Base-by-base conservation (phyloP, 2,888 invertebrate genomes). In the Lumbricus terrestris region DNA sequence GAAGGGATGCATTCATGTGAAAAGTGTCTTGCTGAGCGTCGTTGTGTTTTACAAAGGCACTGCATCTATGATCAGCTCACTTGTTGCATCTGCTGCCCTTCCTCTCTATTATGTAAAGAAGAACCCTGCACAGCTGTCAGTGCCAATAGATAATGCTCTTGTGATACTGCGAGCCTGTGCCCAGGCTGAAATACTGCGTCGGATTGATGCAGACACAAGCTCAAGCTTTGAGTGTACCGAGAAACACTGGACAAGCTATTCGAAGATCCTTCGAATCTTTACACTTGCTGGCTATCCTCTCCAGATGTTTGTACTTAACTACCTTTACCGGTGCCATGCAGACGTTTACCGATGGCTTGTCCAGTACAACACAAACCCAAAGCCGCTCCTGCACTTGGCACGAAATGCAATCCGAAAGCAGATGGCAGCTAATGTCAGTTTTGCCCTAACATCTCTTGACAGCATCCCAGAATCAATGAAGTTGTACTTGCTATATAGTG, bases 91-190 rank as follows among this genome's bases (percentile, higher is more conserved):
- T 42, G 91, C 89, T 33, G 91, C 91, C 29, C 42, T 42, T 33
- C 90, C 91, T 2, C 20, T 11, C 23, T 88, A 38, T 33, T 88
- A 89, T 35, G 38, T 90, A 29, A 88, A 34, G 40, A 54, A 82
- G 34, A 40, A 82, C 18, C 90, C 89, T 18, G 33, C 54, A 29
- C 90, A 88, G 34, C 90, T 88, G 18, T 47, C 47, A n/a, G 54
- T 91, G 82, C 90, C 90, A 0, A 37, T 40, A 33, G 90, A 90
- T 38, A 90, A 88, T 40, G 91, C 91, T 54, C 88, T 90, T 37
- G 18, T 90, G 18, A 69, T 91, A 38, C 33, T 91, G 29, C 82
- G 88, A n/a, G 90, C 90, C 8, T 82, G 54, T 42, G 89, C 88
- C 38, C 82, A 90, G 33, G 37, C 11, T 16, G 88, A 42, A 33